Conservation (phyloP, 2,113 vertebrate species). For the Noctilio leporinus region DNA sequence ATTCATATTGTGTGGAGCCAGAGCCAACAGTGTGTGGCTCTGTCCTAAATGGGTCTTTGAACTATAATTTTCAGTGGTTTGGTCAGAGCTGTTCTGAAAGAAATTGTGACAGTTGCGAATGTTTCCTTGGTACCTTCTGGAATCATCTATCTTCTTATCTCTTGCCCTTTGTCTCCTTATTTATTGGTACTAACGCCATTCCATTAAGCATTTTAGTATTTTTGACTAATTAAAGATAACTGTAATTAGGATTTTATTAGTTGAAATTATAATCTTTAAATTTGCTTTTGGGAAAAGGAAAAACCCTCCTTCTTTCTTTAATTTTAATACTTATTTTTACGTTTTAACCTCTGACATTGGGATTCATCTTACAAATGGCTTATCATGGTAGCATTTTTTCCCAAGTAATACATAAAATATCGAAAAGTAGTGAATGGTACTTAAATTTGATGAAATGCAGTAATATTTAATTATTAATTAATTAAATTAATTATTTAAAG, state of each 20-base stretch:
- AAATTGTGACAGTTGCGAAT: neutral
- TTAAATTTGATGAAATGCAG: neutral
- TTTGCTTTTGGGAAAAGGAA: neutral
- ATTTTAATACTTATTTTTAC: neutral
- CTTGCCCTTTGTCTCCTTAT: neutral
- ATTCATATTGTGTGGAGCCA: neutral
- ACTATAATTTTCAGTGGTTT: neutral
- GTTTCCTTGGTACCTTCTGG: neutral
- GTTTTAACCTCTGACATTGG: neutral
- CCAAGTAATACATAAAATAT: neutral
- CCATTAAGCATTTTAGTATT: neutral
- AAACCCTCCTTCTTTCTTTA: neutral
- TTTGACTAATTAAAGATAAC: neutral
- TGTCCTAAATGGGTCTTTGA: neutral
- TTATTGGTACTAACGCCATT: neutral
- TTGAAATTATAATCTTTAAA: conserved; percentile 28
- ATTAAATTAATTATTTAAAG: conserved; percentile 19
- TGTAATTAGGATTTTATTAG: conserved; percentile 18
- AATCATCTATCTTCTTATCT: neutral
- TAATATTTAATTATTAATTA: too few relatives aligned
- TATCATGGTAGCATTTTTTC: neutral
- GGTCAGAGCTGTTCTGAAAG: neutral
- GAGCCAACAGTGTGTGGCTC: neutral
- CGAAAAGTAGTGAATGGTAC: neutral
- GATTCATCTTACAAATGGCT: neutral